A percentile compares a stretch with the other conserved stretches of the same genome.
These are phyloP conservation scores for Thymelicus lineola DNA, from an alignment of 2,888 invertebrate species.

Conservation along the genomic window DNA sequence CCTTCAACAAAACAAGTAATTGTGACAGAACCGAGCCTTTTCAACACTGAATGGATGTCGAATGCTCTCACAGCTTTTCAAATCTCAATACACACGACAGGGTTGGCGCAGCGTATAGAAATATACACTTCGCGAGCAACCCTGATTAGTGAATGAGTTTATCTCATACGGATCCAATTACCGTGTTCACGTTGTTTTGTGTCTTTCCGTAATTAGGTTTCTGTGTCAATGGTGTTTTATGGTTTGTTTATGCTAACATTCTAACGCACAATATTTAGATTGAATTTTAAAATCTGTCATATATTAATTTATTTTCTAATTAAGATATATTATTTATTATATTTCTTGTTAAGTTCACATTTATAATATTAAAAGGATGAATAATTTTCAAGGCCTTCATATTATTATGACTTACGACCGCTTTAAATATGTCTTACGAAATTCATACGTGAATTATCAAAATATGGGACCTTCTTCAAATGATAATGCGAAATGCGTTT, in stretches of 20 bases:
- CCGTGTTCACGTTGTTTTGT: conserved; percentile 14
- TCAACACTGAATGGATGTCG: not conserved
- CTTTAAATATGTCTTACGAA: too few relatives aligned
- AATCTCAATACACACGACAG: conserved; percentile 11
- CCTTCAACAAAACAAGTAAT: not conserved
- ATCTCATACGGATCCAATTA: conserved; percentile 22
- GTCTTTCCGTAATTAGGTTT: not conserved
- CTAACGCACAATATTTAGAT: too few relatives aligned
- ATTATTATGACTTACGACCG: too few relatives aligned
- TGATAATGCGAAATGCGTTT: too few relatives aligned
- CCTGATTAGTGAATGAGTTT: conserved; percentile 19
- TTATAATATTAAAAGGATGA: too few relatives aligned
- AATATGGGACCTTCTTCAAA: too few relatives aligned
- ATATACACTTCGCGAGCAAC: not conserved
- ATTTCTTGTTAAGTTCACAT: too few relatives aligned
- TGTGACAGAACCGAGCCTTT: not conserved
- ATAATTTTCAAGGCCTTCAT: too few relatives aligned
- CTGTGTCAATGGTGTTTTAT: not conserved
- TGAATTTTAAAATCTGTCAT: too few relatives aligned
- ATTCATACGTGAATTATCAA: too few relatives aligned
- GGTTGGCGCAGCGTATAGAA: conserved; percentile 12
- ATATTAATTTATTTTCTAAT: too few relatives aligned
- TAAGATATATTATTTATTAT: too few relatives aligned
- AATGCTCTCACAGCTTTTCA: not conserved
- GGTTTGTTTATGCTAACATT: not conserved